Evolutionary conservation across 2,888 invertebrate genomes (phyloP).

Genomic region (Meteorus cinctellus): DNA sequence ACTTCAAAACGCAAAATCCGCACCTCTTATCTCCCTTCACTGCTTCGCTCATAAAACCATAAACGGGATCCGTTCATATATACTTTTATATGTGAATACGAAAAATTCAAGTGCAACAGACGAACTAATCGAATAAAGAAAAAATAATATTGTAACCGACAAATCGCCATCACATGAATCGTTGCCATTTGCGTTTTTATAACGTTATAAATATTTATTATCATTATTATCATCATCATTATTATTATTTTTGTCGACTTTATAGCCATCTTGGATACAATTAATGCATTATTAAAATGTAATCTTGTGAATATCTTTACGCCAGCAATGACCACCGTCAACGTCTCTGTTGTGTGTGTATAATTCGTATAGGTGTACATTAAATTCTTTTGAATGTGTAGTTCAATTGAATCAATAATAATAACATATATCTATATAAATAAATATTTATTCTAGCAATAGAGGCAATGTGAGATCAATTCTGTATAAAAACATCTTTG

Average conservation of each 20-base stretch:
- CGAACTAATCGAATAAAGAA: neutral
- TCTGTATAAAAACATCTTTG: neutral
- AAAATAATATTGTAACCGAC: neutral
- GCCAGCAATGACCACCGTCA: neutral
- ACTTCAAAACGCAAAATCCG: neutral
- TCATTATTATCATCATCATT: conserved; percentile 25
- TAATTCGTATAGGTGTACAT: neutral
- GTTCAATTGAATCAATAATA: neutral
- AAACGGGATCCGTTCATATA: neutral
- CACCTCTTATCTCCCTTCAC: neutral
- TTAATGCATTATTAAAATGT: conserved; percentile 27
- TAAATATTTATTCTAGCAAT: neutral
- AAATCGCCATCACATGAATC: neutral
- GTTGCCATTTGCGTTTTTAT: neutral
- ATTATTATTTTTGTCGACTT: conserved; percentile 37
- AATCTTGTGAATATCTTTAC: neutral
- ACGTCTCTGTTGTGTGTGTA: neutral
- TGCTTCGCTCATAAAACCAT: conserved; percentile 8
- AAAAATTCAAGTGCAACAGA: neutral
- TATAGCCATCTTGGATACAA: neutral
- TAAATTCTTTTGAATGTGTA: neutral
- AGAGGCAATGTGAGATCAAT: neutral
- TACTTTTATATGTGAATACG: neutral
- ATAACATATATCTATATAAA: neutral
- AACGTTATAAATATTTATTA: conserved; percentile 21